Conservation (phyloP, 2,797 vertebrate species). For the Prunella strophiata region DNA sequence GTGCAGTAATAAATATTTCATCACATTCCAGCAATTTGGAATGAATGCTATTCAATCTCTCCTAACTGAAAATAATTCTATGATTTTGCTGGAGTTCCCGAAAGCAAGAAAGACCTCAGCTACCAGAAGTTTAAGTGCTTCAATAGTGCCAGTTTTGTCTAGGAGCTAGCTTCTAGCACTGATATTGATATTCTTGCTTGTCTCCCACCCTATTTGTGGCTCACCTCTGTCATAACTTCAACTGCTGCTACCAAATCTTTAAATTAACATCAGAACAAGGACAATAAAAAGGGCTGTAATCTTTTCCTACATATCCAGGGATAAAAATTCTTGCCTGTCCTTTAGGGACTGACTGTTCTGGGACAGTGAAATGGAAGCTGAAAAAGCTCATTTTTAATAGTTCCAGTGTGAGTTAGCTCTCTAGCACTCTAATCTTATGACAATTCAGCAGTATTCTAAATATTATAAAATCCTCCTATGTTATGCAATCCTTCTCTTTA, state of each 20-base stretch:
- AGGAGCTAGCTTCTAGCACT: not conserved
- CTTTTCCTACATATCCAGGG: not conserved
- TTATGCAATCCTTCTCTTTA: not conserved
- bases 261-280: not conserved
- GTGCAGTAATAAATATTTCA: not conserved
- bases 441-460: not conserved
- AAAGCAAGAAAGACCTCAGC: not conserved
- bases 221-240: not conserved
- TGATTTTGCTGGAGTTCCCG: rapidly evolving
- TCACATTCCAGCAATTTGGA: not conserved
- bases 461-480: not conserved
- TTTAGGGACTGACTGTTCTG: not conserved
- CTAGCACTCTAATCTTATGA: not conserved
- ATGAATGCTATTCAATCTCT: not conserved
- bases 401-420: not conserved
- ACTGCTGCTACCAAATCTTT: not conserved
- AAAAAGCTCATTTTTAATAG: not conserved
- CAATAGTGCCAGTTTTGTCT: not conserved
- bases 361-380: not conserved
- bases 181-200: not conserved
- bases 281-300: not conserved
- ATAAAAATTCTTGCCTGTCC: not conserved
- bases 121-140: not conserved
- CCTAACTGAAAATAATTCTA: not conserved
- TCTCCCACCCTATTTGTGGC: not conserved